Percentiles rank a stretch among this genome's conserved stretches.
Conservation (phyloP, 2,113 vertebrate genomes). For the Corynorhinus townsendii region DNA sequence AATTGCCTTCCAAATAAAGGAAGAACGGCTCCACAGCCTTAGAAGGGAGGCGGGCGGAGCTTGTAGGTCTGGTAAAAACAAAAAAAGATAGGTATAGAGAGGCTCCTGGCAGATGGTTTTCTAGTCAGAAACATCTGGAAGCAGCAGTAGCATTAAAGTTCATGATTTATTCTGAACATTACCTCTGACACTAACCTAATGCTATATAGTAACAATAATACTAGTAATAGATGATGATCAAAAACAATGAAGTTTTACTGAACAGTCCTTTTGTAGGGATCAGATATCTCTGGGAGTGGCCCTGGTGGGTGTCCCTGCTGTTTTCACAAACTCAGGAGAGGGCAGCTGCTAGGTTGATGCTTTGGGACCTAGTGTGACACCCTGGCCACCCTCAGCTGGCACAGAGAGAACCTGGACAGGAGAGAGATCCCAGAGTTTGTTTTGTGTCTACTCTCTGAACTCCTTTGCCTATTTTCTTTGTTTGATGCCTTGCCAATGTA, state of each 20-base stretch:
- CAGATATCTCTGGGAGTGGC: neutral
- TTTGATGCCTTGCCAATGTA: neutral
- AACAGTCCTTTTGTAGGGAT: neutral
- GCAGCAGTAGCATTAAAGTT: neutral
- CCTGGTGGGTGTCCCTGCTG: neutral
- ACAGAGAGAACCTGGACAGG: neutral
- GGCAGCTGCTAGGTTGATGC: accelerated
- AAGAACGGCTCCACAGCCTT: neutral
- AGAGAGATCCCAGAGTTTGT: neutral
- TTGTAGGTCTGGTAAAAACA: neutral
- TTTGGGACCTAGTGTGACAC: neutral
- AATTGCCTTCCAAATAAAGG: neutral
- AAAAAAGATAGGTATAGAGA: neutral
- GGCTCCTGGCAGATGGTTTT: neutral
- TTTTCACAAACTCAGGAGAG: neutral
- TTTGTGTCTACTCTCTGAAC: neutral
- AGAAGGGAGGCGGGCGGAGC: neutral
- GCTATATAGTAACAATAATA: neutral
- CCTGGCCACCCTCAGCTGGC: neutral
- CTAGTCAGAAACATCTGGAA: neutral
- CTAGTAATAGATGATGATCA: neutral
- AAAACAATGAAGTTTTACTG: neutral
- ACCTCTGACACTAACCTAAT: neutral
- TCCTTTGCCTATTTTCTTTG: neutral
- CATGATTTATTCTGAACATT: neutral